Evolutionary conservation across 2,797 vertebrate species (phyloP).

Genomic region (Falco concolor): DNA sequence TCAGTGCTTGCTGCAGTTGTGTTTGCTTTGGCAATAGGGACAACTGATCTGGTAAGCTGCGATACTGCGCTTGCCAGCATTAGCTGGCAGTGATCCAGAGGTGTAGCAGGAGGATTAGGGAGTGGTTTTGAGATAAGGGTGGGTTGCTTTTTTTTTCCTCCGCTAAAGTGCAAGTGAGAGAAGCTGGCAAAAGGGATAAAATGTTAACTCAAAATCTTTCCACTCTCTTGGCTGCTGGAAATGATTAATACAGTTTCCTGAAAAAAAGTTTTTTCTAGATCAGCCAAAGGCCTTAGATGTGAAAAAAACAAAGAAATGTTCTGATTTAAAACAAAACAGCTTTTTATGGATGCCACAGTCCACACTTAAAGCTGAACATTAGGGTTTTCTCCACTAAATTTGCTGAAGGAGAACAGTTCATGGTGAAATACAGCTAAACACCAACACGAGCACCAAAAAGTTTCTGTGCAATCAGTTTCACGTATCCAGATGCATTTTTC

Average conservation of each 20-base stretch:
- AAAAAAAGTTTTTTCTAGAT: neutral
- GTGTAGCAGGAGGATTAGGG: neutral
- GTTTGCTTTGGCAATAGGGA: neutral
- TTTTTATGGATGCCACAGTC: neutral
- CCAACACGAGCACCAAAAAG: neutral
- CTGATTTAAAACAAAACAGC: neutral
- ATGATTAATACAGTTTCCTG: neutral
- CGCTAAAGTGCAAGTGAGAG: neutral
- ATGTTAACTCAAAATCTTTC: neutral
- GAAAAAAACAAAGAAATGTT: neutral
- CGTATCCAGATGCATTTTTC: neutral
- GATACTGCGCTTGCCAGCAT: neutral
- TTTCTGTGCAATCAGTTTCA: neutral
- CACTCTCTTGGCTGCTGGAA: neutral
- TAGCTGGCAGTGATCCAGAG: neutral
- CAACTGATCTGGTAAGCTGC: neutral
- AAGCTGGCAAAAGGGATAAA: neutral
- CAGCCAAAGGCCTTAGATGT: neutral
- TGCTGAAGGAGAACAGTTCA: neutral
- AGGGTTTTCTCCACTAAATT: neutral
- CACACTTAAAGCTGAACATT: neutral
- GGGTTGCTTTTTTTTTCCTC: neutral
- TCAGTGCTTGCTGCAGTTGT: accelerated
- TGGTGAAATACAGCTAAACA: neutral
- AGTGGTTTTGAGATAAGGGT: neutral